phyloP scores from a whole-genome alignment of 2,113 vertebrate species.

The Saimiri boliviensis region DNA sequence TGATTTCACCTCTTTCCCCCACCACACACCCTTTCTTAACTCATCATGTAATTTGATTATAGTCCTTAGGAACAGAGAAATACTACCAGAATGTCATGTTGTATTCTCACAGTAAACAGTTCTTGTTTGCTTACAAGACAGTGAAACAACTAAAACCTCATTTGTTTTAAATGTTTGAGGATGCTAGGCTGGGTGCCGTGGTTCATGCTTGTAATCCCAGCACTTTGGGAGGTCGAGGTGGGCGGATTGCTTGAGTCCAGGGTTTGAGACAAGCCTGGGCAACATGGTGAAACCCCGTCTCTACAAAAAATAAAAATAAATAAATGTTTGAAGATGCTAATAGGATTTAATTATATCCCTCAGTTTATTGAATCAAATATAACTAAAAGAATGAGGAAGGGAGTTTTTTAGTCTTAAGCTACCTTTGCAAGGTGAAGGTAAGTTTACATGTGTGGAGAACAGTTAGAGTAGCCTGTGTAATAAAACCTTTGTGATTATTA shows the following conservation, averaged over 20 bases:
- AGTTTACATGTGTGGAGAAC: neutral
- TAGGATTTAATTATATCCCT: neutral
- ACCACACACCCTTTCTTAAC: neutral
- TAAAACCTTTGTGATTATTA: neutral
- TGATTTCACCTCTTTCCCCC: neutral
- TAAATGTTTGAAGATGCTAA: neutral
- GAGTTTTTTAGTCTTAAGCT: neutral
- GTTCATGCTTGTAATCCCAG: too few species aligned
- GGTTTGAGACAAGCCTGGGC: too few species aligned
- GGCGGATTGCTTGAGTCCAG: too few species aligned
- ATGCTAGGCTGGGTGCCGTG: neutral
- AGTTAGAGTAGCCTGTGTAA: neutral
- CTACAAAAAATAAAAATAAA: too few species aligned
- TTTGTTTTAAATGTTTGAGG: neutral
- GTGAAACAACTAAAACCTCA: neutral
- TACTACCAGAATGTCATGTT: neutral
- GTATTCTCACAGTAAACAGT: neutral
- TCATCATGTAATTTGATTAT: neutral
- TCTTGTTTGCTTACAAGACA: neutral
- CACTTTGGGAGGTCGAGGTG: too few species aligned
- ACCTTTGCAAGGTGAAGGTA: neutral
- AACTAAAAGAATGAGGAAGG: neutral
- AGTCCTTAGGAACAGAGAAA: neutral
- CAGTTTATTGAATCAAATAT: neutral
- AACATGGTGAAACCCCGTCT: too few species aligned